Evolutionary conservation across 1,140 invertebrate genomes (phyloP), one percentile per base, ranked within the genome.

Genomic region (Drosophila cardini): DNA sequence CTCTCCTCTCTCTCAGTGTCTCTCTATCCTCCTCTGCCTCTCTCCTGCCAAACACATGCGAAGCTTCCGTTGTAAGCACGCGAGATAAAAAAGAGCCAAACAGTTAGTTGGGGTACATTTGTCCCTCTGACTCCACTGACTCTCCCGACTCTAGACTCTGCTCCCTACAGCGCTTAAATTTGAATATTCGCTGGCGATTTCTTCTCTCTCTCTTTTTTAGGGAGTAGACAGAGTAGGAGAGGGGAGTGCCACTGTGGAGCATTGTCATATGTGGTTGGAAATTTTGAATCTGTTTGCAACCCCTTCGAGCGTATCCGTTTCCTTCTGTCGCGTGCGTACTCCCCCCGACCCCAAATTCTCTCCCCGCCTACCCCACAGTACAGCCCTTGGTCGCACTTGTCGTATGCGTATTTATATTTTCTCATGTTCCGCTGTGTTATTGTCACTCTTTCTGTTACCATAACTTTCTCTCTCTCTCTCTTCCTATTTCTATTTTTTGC

Each of bases 271-370:
- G 86, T 90, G 82, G 86, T 80, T 90, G 87, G 87, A 90, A 90
- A 86, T 90, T 90, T 90, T 82, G 84, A 90, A 89, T 90, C 85
- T 90, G 85, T 89, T 90, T 90, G 84, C 85, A 90, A 90, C 80
- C 84, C 81, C 84, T 90, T 89, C 80, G 84, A 90, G 85, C 84
- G 84, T 90, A 90, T 89, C 84, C 84, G 84, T 89, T 89, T 89
- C 85, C 80, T 89, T 87, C 83, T 86, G 84, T 84, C 85, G 84
- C 85, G 85, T 85, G 85, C 85, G 80, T 73, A 72, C 69, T 57
- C 72, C 83, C 50, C 62, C 15, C 55, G 15, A 11, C 4, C 55
- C 43, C 13, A 36, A 30, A 21, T 26, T 0, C 46, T 21, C 10
- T 26, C 0, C 46, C 32, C 10, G 30, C 3, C 15, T 56, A 4